Evolutionary conservation across 2,113 vertebrate genomes (phyloP).

Genomic region (Cephalophus harveyi): DNA sequence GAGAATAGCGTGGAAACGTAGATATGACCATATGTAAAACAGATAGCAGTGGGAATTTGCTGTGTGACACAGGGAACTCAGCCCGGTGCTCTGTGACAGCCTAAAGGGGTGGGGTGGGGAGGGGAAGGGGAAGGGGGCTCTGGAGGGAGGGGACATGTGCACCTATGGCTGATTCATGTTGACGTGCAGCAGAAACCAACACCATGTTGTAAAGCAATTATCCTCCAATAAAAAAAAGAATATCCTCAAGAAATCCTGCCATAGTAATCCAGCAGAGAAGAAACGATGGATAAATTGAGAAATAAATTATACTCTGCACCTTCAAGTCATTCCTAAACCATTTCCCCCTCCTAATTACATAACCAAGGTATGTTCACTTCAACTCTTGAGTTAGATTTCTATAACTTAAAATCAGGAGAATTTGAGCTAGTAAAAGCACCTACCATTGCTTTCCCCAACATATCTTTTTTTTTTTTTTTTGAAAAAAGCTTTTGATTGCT

Average conservation of each 20-base stretch:
- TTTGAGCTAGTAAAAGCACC: neutral
- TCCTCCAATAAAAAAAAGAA: neutral
- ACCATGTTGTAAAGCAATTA: neutral
- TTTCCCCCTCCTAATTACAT: neutral
- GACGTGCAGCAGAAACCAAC: fast-evolving
- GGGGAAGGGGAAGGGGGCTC: neutral
- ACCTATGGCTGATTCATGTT: neutral
- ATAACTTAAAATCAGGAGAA: neutral
- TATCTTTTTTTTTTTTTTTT: constrained; percentile 9
- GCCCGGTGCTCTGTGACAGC: neutral
- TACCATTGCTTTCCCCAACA: neutral
- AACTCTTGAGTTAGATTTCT: neutral
- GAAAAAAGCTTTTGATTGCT: neutral
- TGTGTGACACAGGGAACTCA: neutral
- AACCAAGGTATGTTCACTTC: neutral
- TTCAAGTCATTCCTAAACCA: neutral
- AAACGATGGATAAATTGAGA: neutral
- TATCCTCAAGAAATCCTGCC: neutral
- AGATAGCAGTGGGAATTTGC: neutral
- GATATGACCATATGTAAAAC: neutral
- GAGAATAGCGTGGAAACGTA: neutral
- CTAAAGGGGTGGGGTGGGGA: neutral
- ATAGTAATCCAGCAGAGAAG: neutral
- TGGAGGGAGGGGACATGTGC: neutral
- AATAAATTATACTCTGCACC: neutral